Base-by-base conservation (phyloP, 37 sponge, comb jelly and placozoan species). In the Oopsacas minuta region DNA sequence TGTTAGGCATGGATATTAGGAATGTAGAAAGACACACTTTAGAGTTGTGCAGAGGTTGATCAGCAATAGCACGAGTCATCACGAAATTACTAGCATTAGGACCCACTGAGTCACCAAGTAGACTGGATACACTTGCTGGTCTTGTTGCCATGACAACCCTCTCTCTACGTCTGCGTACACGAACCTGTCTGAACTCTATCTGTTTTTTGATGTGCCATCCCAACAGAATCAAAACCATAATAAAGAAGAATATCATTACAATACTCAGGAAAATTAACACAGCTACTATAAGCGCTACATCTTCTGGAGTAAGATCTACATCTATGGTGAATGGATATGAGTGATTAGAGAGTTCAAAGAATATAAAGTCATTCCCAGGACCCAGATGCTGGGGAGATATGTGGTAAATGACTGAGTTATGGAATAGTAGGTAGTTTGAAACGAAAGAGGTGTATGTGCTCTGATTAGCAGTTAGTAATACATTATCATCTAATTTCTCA, bases 121-220 rank as follows among this genome's bases (percentile, higher is more conserved):
- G 75, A n/a, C 75, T 61, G 17, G 75, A 25, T 25, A 61, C 75
- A 61, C 75, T 61, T 7, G 75, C 75, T 5, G 75, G 75, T 34
- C 75, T 25, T 5, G 75, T 61, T 5, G 75, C 75, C 75, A 61
- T 61, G 75, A 61, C 75, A n/a, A 61, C 30, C 17, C 75, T 3
- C 75, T 61, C 75, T 12, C 75, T 61, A 34, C 75, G 75, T 34
- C 75, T 61, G 1, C 22, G 75, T 3, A 61, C 75, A 34, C 75
- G 75, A 25, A 34, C 75, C 75, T 61, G 75, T 61, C 75, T 61
- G 75, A 61, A 61, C 75, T 61, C 75, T 7, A 61, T 61, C 75
- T 61, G 75, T 34, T 61, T 61, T 34, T 61, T 61, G 75, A 61
- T 61, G 75, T 61, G 75, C 75, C 75, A 61, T 25, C 28, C 75